Conservation (phyloP, 2,113 vertebrate genomes). For the Esox niger region DNA sequence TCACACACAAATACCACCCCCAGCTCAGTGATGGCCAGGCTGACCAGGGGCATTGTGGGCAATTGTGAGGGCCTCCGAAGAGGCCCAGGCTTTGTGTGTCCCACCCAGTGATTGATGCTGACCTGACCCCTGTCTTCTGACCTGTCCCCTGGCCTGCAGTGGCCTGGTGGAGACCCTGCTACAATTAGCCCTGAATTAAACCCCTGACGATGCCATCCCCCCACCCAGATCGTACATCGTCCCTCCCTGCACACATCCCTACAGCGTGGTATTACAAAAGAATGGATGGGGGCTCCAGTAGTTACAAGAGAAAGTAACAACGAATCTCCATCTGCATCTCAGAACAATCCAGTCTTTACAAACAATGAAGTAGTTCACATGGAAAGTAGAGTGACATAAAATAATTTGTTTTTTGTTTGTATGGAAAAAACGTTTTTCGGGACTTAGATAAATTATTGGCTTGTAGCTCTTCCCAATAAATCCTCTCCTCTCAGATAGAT, state of each 20-base stretch:
- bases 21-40: slow-evolving; percentile 2
- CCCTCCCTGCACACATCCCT: not conserved
- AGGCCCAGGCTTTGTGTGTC: slow-evolving; percentile 39
- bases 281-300: not conserved
- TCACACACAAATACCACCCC: not conserved
- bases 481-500: too few species aligned
- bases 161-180: slow-evolving; percentile 45
- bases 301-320: not conserved
- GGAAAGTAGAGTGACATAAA: too few species aligned
- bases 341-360: too few species aligned
- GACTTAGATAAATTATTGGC: too few species aligned
- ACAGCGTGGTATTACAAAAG: not conserved
- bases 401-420: too few species aligned
- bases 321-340: too few species aligned
- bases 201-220: slow-evolving; percentile 42
- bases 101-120: slow-evolving; percentile 57
- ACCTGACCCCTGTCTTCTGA: slow-evolving; percentile 47
- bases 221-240: not conserved
- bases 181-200: slow-evolving; percentile 77
- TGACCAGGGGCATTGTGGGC: slow-evolving; percentile 51
- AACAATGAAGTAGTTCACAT: too few species aligned
- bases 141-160: slow-evolving; percentile 36
- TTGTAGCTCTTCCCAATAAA: too few species aligned
- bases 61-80: slow-evolving; percentile 53
- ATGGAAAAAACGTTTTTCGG: too few species aligned